These are phyloP conservation scores for Drosophila kikkawai DNA, from an alignment of 1,140 invertebrate genomes.

Conservation along the genomic window DNA sequence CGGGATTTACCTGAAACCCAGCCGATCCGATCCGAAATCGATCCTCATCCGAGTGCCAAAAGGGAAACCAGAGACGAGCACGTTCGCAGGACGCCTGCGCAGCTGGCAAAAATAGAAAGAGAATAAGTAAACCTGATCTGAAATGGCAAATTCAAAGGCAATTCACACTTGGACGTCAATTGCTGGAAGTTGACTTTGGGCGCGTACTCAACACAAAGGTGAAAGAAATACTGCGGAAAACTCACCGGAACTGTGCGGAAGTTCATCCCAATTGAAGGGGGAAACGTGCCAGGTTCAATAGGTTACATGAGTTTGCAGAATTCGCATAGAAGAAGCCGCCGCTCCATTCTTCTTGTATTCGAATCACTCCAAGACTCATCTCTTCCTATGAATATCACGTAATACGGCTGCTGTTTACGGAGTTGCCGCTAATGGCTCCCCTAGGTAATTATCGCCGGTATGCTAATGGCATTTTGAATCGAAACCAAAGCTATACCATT, in stretches of 20 bases:
- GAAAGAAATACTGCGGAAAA: slow-evolving; percentile 29
- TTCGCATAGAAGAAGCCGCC: slow-evolving; percentile 25
- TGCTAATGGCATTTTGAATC: slow-evolving; percentile 80
- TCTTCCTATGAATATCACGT: slow-evolving; percentile 61
- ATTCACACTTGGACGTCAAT: slow-evolving; percentile 78
- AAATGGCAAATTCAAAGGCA: slow-evolving; percentile 73
- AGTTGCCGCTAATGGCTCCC: slow-evolving; percentile 68
- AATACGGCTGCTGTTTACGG: slow-evolving; percentile 74
- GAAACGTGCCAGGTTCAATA: slow-evolving; percentile 55
- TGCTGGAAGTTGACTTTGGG: slow-evolving; percentile 76
- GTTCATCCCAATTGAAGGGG: slow-evolving; percentile 41
- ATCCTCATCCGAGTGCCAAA: background rate
- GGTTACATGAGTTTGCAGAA: slow-evolving; percentile 58
- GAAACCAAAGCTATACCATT: slow-evolving; percentile 11
- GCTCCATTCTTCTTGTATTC: slow-evolving; percentile 32
- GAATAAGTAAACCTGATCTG: slow-evolving; percentile 29
- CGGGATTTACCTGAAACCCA: slow-evolving; percentile 69
- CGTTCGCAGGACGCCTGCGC: slow-evolving; percentile 70
- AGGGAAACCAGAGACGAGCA: slow-evolving; percentile 45
- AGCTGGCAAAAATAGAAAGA: slow-evolving; percentile 55
- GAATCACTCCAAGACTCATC: slow-evolving; percentile 4
- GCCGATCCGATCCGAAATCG: slow-evolving; percentile 14
- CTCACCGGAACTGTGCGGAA: slow-evolving; percentile 72
- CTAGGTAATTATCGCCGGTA: slow-evolving; percentile 72
- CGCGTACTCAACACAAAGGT: slow-evolving; percentile 59